Evolutionary conservation across 2,888 invertebrate species (phyloP), one percentile per base, ranked within the genome.

Genomic region (Apocheima hispidaria): DNA sequence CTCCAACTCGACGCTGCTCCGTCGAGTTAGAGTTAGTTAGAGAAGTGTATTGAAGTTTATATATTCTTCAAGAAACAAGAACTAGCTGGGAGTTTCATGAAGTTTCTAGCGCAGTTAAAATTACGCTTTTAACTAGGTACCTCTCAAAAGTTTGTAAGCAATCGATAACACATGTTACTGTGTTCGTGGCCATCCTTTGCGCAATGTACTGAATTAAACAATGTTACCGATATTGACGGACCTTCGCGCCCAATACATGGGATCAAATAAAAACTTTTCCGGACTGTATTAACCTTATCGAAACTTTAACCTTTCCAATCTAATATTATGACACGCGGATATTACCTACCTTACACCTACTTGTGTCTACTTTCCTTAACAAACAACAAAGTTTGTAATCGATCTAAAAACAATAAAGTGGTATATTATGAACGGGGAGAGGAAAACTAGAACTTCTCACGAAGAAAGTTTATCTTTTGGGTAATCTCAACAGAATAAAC

Each of bases 401-500:
- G 59, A 59, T 63, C 63, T 53, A 50, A 57, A 51, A 54, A 64
- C 54, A 54, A 57, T 50, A 54, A 54, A 57, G 48, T 51, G 61
- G 41, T 55, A 38, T 56, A 48, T 61, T 61, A 52, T 56, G 35
- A 56, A 44, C 49, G 43, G 18, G 12, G 50, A 46, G 33, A 35
- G 41, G 36, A 20, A 33, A 48, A 49, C 52, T 41, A 28, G 20
- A 48, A 56, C 46, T 61, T 63, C 60, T 71, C 65, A 66, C 40
- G 26, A 67, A 59, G 62, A 57, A 75, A 75, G 68, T 74, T 74
- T 60, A 58, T 68, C 60, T 68, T 60, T 52, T 40, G 62, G 59
- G 65, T 70, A 72, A 73, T 70, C 67, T 70, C 60, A 46, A 63
- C 60, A 60, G 65, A 60, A 68, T 68, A 67, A 72, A 70, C 63